Evolutionary conservation across 2,888 invertebrate species (phyloP).

Genomic region (Thymelicus sylvestris): DNA sequence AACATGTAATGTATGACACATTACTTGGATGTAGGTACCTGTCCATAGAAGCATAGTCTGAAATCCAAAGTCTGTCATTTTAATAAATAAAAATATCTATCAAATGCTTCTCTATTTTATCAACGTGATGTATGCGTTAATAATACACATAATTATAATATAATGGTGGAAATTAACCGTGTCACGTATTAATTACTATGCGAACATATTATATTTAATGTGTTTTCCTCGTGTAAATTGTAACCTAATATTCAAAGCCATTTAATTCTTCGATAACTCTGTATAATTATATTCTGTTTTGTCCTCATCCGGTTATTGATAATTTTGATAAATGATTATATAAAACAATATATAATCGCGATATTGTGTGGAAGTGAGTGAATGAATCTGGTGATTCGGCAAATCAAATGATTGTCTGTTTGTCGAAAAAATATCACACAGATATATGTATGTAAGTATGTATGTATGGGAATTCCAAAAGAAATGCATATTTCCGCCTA

Average conservation of each 20-base stretch:
- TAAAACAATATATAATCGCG: too few relatives aligned
- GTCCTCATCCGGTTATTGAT: constrained; percentile 6
- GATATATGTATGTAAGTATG: too few relatives aligned
- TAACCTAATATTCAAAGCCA: constrained; percentile 2
- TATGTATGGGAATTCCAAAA: too few relatives aligned
- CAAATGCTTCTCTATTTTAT: background rate
- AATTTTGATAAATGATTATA: background rate
- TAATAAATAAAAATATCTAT: background rate
- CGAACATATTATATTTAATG: constrained; percentile 6
- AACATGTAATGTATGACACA: too few relatives aligned
- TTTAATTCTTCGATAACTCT: background rate
- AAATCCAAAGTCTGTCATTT: background rate
- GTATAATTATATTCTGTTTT: background rate
- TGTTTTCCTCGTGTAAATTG: constrained; percentile 14
- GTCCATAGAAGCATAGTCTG: too few relatives aligned
- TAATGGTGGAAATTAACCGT: constrained; percentile 11
- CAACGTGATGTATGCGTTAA: background rate
- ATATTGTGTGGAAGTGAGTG: too few relatives aligned
- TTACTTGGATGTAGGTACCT: too few relatives aligned
- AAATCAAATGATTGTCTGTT: too few relatives aligned
- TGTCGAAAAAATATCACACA: too few relatives aligned
- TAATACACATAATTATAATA: background rate
- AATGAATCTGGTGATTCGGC: too few relatives aligned
- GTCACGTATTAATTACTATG: background rate
- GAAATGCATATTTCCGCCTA: too few relatives aligned